phyloP scores from a whole-genome alignment of 1,140 invertebrate genomes.

The Eciton burchellii region DNA sequence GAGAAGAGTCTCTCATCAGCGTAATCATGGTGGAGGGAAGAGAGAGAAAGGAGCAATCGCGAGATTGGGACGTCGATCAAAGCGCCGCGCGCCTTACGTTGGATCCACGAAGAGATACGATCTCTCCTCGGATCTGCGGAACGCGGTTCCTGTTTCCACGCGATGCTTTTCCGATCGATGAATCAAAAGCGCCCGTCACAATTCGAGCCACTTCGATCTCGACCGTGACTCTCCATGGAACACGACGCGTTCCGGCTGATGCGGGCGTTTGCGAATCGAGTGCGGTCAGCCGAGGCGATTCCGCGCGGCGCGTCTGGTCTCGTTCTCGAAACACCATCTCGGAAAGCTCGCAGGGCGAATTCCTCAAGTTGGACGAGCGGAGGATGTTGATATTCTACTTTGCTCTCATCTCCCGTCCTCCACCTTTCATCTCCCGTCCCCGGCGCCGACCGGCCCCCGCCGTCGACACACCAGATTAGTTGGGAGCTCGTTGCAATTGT shows the following conservation, averaged over 20 bases:
- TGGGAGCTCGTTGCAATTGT: constrained; percentile 68
- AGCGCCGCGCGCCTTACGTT: background rate
- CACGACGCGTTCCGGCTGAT: background rate
- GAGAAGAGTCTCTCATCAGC: background rate
- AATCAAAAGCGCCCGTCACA: background rate
- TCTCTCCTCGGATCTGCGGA: background rate
- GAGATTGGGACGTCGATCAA: background rate
- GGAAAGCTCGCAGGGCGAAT: constrained; percentile 54
- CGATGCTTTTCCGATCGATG: no score
- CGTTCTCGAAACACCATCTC: constrained; percentile 55
- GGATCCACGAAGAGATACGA: background rate
- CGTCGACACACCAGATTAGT: constrained; percentile 66
- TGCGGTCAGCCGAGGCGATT: constrained; percentile 29
- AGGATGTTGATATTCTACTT: constrained; percentile 68
- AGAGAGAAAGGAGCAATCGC: no score
- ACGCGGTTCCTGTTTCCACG: background rate
- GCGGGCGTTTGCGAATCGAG: constrained; percentile 15
- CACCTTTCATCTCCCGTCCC: background rate
- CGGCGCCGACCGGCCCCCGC: constrained; percentile 24
- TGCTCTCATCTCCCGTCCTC: background rate
- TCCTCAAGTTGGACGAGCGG: constrained; percentile 56
- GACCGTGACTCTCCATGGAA: background rate
- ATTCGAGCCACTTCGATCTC: constrained; percentile 22
- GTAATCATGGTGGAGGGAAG: no score
- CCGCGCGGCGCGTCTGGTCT: constrained; percentile 19